Evolutionary conservation across 2,113 vertebrate species (phyloP).

Genomic region (Lucifuga dentata): DNA sequence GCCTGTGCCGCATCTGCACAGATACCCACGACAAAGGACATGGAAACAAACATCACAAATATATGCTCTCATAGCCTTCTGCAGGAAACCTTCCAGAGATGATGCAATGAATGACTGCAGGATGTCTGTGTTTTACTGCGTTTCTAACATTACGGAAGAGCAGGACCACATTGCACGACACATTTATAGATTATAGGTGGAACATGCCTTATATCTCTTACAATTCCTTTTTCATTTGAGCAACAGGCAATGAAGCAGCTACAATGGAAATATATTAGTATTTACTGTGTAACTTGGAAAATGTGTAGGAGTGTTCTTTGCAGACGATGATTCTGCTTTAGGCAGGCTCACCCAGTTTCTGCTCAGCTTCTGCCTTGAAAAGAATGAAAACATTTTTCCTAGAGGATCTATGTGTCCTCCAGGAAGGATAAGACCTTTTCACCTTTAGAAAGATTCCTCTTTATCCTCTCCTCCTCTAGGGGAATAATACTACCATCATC

Average conservation of each 20-base stretch:
- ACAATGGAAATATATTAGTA: not conserved
- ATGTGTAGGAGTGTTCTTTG: too few relatives aligned
- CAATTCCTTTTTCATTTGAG: not conserved
- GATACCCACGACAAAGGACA: not conserved
- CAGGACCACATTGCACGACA: not conserved
- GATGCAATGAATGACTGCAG: slow-evolving; percentile 8
- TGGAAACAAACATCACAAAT: slow-evolving; percentile 24
- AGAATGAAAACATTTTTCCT: slow-evolving; percentile 2
- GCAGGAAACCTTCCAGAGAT: slow-evolving; percentile 23
- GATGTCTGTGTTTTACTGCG: not conserved
- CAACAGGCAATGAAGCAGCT: not conserved
- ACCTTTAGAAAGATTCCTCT: slow-evolving; percentile 58
- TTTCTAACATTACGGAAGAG: too few relatives aligned
- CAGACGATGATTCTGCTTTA: not conserved
- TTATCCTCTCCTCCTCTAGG: slow-evolving; percentile 54
- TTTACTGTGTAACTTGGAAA: not conserved
- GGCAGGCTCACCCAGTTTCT: not conserved
- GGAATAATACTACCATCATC: slow-evolving; percentile 61
- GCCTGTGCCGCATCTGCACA: slow-evolving; percentile 8
- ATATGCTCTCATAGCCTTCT: not conserved
- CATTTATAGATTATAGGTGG: slow-evolving; percentile 16
- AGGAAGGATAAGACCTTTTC: slow-evolving; percentile 53
- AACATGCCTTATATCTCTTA: not conserved
- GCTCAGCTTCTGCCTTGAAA: slow-evolving; percentile 13
- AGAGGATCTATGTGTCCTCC: slow-evolving; percentile 14